These are phyloP conservation scores for Drosophila cracens DNA, from an alignment of 2,888 invertebrate genomes.

Conservation along the genomic window DNA sequence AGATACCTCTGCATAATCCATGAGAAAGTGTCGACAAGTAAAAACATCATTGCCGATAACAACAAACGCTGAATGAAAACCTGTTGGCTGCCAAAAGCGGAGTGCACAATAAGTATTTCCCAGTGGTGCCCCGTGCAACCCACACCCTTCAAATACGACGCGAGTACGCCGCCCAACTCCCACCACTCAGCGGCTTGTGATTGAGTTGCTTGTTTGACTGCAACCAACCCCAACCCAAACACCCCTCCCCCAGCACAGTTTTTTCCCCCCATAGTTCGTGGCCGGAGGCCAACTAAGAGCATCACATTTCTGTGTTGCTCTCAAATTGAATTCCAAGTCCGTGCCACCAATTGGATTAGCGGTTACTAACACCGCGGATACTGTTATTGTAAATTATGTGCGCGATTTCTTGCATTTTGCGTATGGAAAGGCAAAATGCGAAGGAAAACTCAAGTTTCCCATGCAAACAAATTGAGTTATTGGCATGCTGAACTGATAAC, in stretches of 20 bases:
- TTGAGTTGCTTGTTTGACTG: slow-evolving; percentile 75
- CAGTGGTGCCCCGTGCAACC: slow-evolving; percentile 34
- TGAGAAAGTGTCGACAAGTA: slow-evolving; percentile 82
- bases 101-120: slow-evolving; percentile 39
- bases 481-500: slow-evolving; percentile 51
- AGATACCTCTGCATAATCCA: slow-evolving; percentile 84
- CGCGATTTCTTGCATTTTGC: slow-evolving; percentile 70
- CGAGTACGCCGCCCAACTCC: slow-evolving; percentile 14
- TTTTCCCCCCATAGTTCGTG: slow-evolving; percentile 1
- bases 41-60: slow-evolving; percentile 72
- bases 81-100: slow-evolving; percentile 69
- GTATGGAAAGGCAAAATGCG: slow-evolving; percentile 9
- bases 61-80: slow-evolving; percentile 59
- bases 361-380: slow-evolving; percentile 76
- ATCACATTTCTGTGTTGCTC: slow-evolving; percentile 37
- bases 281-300: slow-evolving; percentile 56
- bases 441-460: slow-evolving; percentile 8
- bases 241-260: neutral
- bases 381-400: slow-evolving; percentile 80
- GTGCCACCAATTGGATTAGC: slow-evolving; percentile 83
- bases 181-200: slow-evolving; percentile 64
- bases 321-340: slow-evolving; percentile 74
- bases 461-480: slow-evolving; percentile 79
- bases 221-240: slow-evolving; percentile 23
- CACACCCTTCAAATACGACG: slow-evolving; percentile 16